These are phyloP conservation scores for Micrasema minimum DNA, from an alignment of 1,140 invertebrate species.

Conservation along the genomic window DNA sequence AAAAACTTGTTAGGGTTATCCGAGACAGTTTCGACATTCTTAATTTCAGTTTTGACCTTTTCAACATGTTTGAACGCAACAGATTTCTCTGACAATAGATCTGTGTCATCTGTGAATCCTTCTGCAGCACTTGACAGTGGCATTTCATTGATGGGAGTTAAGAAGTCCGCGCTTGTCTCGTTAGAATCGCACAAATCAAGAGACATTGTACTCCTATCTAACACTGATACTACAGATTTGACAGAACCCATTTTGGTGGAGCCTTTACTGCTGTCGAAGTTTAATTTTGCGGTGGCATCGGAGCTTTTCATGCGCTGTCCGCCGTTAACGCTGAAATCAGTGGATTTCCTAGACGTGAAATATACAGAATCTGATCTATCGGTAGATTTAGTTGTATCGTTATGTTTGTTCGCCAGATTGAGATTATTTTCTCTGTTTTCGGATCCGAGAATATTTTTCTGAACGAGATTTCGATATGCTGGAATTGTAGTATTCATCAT, in stretches of 20 bases:
- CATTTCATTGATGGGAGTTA: constrained; percentile 67
- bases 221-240: constrained; percentile 46
- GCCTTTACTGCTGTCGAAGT: constrained; percentile 62
- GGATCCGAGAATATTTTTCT: constrained; percentile 63
- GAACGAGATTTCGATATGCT: constrained; percentile 65
- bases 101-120: constrained; percentile 41
- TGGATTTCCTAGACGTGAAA: constrained; percentile 58
- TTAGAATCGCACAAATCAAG: constrained; percentile 65
- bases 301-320: constrained; percentile 58
- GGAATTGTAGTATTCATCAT: constrained; percentile 63
- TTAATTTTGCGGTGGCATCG: constrained; percentile 61
- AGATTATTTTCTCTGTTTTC: constrained; percentile 60
- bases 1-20: constrained; percentile 43
- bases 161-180: constrained; percentile 65
- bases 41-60: constrained; percentile 44
- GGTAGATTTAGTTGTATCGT: constrained; percentile 53
- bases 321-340: constrained; percentile 55
- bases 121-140: constrained; percentile 59
- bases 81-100: constrained; percentile 44
- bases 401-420: constrained; percentile 56
- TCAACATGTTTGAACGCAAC: constrained; percentile 40
- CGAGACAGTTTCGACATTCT: constrained; percentile 37
- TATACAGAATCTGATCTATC: constrained; percentile 66
- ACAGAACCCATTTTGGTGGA: constrained; percentile 43
- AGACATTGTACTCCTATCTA: constrained; percentile 62